Base-by-base conservation (phyloP, 2,113 vertebrate species). In the Cheilinus undulatus region DNA sequence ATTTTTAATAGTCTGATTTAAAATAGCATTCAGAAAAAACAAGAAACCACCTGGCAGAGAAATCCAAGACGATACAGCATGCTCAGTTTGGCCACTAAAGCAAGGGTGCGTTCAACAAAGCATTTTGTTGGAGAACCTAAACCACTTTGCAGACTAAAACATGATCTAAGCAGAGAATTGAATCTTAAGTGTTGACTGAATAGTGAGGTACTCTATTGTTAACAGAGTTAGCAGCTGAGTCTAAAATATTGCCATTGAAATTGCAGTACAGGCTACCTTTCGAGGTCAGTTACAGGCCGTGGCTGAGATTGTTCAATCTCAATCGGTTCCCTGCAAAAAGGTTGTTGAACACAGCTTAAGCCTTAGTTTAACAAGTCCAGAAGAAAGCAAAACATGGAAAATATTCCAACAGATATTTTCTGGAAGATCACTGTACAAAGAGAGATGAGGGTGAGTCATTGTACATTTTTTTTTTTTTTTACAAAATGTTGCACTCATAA, bases 361-460 rank as follows among this genome's bases (percentile, higher is more conserved):
- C 63, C 43, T 68, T 27, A 65, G 61, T 40, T n/a, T 19, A 42
- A 2, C 13, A 54, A 65, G 19, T 51, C 36, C 67, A 46, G 43
- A 71, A 32, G 3, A 46, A 71, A 69, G 42, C 13, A 26, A 43
- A 73, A 71, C 42, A 71, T 67, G 57, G 23, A 73, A 68, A 69
- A 73, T 30, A 27, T 51, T 70, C 36, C 36, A 48, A 58, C 59
- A 36, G 10, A 57, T 56, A 22, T 57, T 30, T 67, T 81, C 48
- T 69, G 76, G 71, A 81, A 66, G 76, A 76, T 83, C 79, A 72
- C 73, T 73, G 76, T 70, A 78, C 77, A 80, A 73, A 86, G 64
- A 69, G 61, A 22, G 65, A 73, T 66, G 7, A 65, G 59, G 36
- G 57, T 24, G 46, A 36, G 38, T 72, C 62, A 36, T 52, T 83